Evolutionary conservation across 2,888 invertebrate species (phyloP), one percentile per base, ranked within the genome.

Genomic region (Clusia tigrina): DNA sequence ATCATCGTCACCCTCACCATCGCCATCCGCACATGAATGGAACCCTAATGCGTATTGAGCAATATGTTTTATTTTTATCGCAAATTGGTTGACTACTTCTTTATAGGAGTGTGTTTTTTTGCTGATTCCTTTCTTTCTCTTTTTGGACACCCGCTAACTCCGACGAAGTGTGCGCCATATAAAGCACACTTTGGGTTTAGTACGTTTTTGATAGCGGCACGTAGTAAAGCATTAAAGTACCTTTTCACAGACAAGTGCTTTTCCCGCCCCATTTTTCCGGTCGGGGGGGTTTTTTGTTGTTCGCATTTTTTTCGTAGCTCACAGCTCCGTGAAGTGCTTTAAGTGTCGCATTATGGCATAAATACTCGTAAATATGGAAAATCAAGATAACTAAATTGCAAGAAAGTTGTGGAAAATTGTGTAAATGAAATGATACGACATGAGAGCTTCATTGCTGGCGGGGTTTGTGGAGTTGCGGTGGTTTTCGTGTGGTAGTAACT

Each of bases 11-110:
- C n/a, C n/a, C n/a, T n/a, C n/a, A n/a, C n/a, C n/a, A n/a, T n/a
- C n/a, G n/a, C n/a, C n/a, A n/a, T n/a, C n/a, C n/a, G n/a, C n/a
- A n/a, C n/a, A n/a, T n/a, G n/a, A n/a, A n/a, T 32, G 42, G 10
- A 15, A 2, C 10, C 42, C 42, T n/a, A 5, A 10, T 3, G 6
- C 10, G n/a, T 5, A 42, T 42, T 5, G 42, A 42, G 42, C 42
- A 42, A 42, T 42, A 42, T 42, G 42, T 15, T 57, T 26, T 57
- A 57, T 48, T 48, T 57, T 57, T 57, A 57, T 57, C 57, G 48
- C 57, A 57, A 57, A 57, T 57, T 57, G 57, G 48, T 57, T 57
- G 48, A 57, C 46, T 57, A n/a, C 3, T 26, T 42, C 5, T 25
- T 18, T 52, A 10, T 22, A 12, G 2, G 10, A 2, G 2, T 22